Evolutionary conservation across 2,888 invertebrate species (phyloP).

Genomic region (Trachelus tabidus): DNA sequence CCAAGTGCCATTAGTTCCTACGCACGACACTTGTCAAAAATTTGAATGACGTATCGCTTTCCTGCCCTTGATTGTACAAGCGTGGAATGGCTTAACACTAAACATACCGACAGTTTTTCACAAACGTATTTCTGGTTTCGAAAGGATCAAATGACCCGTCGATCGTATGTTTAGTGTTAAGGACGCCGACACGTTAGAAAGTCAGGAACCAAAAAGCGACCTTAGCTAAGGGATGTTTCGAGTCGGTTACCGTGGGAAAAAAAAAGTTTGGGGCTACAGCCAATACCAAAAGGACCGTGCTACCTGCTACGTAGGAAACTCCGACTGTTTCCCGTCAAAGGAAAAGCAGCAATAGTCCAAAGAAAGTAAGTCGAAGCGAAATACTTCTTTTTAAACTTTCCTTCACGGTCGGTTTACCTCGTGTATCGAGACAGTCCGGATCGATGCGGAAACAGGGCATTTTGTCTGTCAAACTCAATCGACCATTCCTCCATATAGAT

Average conservation of each 20-base stretch:
- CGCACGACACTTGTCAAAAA: not conserved
- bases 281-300: conserved; percentile 19
- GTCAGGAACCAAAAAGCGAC: not conserved
- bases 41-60: not conserved
- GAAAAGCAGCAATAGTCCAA: conserved; percentile 5
- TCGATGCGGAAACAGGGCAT: not conserved
- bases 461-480: not conserved
- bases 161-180: not conserved
- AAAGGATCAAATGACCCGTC: no score
- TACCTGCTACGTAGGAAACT: conserved; percentile 27
- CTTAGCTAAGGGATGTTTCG: not conserved
- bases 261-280: not conserved
- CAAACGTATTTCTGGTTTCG: no score
- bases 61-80: not conserved
- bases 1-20: not conserved
- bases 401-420: not conserved
- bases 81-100: not conserved
- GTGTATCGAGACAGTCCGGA: not conserved
- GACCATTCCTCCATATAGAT: not conserved
- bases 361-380: not conserved
- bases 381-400: not conserved
- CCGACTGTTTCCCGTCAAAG: conserved; percentile 26
- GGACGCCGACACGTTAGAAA: not conserved
- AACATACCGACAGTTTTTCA: no score
- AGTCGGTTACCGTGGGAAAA: conserved; percentile 2